These are phyloP conservation scores for Clarias macrocephalus DNA, from an alignment of 2,113 vertebrate genomes.

Conservation along the genomic window DNA sequence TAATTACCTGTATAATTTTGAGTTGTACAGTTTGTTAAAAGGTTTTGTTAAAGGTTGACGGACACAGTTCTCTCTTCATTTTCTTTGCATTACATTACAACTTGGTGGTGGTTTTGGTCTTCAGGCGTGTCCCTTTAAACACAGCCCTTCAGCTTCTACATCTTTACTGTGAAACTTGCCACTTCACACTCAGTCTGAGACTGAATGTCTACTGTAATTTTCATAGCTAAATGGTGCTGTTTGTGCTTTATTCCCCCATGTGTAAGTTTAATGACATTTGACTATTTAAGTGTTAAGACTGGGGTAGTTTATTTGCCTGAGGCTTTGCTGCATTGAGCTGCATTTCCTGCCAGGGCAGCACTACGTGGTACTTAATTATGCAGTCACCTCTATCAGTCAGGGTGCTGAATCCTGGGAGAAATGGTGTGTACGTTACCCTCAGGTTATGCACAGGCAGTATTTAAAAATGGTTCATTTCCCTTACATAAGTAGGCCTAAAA, in stretches of 20 bases:
- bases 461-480: not conserved
- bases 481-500: not conserved
- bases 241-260: slow-evolving; percentile 22
- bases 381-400: slow-evolving; percentile 42
- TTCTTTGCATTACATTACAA: not conserved
- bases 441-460: not conserved
- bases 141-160: not conserved
- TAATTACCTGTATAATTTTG: not conserved
- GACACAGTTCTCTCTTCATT: not conserved
- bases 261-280: slow-evolving; percentile 21
- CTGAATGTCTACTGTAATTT: slow-evolving; percentile 35
- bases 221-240: slow-evolving; percentile 15
- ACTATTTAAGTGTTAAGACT: slow-evolving; percentile 17
- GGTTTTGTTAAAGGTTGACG: not conserved
- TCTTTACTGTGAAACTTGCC: slow-evolving; percentile 37
- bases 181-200: slow-evolving; percentile 18
- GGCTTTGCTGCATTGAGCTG: slow-evolving; percentile 31
- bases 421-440: not conserved
- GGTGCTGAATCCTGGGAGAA: slow-evolving; percentile 4
- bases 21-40: not conserved
- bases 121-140: slow-evolving; percentile 8
- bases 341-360: slow-evolving; percentile 6
- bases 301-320: slow-evolving; percentile 30
- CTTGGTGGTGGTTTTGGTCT: not conserved
- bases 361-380: slow-evolving; percentile 37